Conservation (phyloP, 2,113 vertebrate genomes). For the Notechis scutatus region DNA sequence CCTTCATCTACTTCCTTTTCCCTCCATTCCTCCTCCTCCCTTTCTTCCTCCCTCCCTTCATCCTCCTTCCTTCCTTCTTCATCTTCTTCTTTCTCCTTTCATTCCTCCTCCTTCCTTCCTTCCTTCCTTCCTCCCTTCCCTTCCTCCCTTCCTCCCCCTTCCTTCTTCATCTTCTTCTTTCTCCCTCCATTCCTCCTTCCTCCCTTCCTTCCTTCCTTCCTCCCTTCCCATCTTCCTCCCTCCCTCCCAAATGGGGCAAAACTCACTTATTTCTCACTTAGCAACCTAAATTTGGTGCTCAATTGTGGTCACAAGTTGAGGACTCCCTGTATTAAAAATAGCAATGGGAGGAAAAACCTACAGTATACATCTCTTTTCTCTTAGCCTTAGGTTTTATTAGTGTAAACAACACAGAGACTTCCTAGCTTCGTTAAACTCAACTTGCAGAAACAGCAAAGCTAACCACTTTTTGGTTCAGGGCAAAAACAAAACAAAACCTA, state of each 20-base stretch:
- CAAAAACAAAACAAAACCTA: not conserved
- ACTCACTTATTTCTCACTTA: not conserved
- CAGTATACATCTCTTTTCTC: not conserved
- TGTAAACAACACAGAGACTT: not conserved
- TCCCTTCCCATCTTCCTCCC: not conserved
- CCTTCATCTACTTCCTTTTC: too few species aligned
- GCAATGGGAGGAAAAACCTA: not conserved
- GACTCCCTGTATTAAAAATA: not conserved
- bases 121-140: too few species aligned
- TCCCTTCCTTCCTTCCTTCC: too few species aligned
- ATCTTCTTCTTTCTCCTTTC: too few species aligned
- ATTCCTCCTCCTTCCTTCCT: too few species aligned
- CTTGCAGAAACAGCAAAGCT: not conserved
- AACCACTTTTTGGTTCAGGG: not conserved
- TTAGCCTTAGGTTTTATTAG: not conserved
- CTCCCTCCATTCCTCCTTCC: fast-evolving
- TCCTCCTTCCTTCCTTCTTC: too few species aligned
- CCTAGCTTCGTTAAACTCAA: not conserved
- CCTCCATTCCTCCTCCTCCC: too few species aligned
- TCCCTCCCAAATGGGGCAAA: not conserved
- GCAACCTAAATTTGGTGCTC: not conserved
- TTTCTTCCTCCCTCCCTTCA: too few species aligned
- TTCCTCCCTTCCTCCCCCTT: fast-evolving
- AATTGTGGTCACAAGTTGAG: fast-evolving
- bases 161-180: too few species aligned